phyloP scores from a whole-genome alignment of 1,140 invertebrate genomes.

The Holotrichia oblita region DNA sequence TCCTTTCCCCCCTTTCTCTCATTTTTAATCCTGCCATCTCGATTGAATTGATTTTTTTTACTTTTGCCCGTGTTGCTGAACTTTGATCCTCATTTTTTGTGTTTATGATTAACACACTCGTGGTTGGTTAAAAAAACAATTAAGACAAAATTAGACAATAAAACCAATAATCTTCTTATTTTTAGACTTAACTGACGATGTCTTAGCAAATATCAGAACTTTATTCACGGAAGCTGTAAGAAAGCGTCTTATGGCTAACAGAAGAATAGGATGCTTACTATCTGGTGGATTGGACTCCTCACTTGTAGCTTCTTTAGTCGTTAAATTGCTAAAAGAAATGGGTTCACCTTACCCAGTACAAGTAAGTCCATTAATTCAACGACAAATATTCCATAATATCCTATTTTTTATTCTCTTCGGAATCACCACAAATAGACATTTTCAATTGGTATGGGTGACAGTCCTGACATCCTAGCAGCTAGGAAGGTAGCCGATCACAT shows the following conservation, averaged over 20 bases:
- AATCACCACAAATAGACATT: too few relatives aligned
- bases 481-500: constrained; percentile 83
- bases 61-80: too few relatives aligned
- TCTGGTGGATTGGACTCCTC: constrained; percentile 92
- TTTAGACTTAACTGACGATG: constrained; percentile 52
- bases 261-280: constrained; percentile 76
- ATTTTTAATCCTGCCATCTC: too few relatives aligned
- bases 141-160: too few relatives aligned
- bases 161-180: background rate
- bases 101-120: too few relatives aligned
- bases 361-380: constrained; percentile 53
- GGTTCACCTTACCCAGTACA: constrained; percentile 77
- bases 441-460: constrained; percentile 86
- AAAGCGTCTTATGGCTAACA: constrained; percentile 78
- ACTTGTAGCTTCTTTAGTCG: constrained; percentile 81
- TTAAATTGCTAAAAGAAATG: constrained; percentile 70
- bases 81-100: too few relatives aligned
- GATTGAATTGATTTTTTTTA: too few relatives aligned
- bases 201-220: constrained; percentile 67
- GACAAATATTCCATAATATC: background rate
- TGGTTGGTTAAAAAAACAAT: too few relatives aligned
- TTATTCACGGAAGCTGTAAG: constrained; percentile 72
- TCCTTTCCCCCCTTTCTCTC: too few relatives aligned
- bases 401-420: too few relatives aligned
- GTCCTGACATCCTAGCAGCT: constrained; percentile 87